Percentiles rank a stretch among this genome's conserved stretches.
Evolutionary conservation across 1,140 invertebrate species (phyloP).

Genomic region (Pseudoatta argentina): DNA sequence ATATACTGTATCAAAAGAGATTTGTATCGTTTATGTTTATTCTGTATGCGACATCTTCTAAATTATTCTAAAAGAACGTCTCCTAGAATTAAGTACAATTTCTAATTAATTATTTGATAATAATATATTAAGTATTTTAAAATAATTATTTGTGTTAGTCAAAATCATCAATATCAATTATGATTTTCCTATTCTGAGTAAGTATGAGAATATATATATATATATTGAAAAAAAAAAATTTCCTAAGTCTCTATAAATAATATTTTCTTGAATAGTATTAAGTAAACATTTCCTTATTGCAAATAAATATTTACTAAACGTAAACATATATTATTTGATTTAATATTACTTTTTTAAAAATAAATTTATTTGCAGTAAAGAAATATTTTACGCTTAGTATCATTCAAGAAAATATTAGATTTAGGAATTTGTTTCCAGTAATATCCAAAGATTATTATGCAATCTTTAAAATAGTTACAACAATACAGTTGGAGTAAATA

Average conservation of each 20-base stretch:
- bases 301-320: too few relatives aligned
- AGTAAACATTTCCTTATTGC: too few relatives aligned
- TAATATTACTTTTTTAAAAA: too few relatives aligned
- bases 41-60: background rate
- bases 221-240: too few relatives aligned
- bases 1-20: background rate
- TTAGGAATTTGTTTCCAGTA: background rate
- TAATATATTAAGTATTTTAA: slow-evolving; percentile 15
- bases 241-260: too few relatives aligned
- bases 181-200: background rate
- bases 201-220: background rate
- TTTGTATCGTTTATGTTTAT: background rate
- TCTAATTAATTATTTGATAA: slow-evolving; percentile 33
- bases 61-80: background rate
- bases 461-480: background rate
- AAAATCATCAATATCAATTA: slow-evolving; percentile 32
- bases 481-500: background rate
- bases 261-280: too few relatives aligned
- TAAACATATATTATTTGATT: too few relatives aligned
- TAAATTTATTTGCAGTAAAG: too few relatives aligned
- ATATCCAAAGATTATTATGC: background rate
- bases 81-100: background rate
- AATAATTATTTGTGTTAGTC: background rate
- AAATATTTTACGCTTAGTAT: too few relatives aligned
- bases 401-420: too few relatives aligned